phyloP scores from a whole-genome alignment of 2,797 vertebrate species.

The Gymnothorax javanicus region DNA sequence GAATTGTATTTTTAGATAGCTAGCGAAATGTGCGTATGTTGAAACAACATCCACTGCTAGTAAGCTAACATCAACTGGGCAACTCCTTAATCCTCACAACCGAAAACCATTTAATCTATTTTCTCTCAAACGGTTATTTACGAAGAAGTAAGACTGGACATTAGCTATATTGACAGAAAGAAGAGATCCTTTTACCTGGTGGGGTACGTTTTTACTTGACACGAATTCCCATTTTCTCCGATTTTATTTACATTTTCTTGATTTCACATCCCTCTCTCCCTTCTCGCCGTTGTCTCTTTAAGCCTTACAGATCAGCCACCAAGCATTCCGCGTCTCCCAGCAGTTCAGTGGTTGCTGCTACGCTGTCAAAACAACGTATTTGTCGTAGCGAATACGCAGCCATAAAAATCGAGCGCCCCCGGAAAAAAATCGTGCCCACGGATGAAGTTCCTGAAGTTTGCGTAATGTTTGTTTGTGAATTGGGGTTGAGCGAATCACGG shows the following conservation, averaged over 20 bases:
- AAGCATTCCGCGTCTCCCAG: slow-evolving; percentile 27
- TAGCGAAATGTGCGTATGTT: neutral
- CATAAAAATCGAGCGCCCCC: slow-evolving; percentile 38
- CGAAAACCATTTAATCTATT: slow-evolving; percentile 39
- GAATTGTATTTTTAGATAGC: slow-evolving; percentile 17
- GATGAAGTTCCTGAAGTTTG: slow-evolving; percentile 23
- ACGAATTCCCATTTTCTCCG: slow-evolving; percentile 35
- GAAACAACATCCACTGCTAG: slow-evolving; percentile 20
- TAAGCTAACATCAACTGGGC: slow-evolving; percentile 45
- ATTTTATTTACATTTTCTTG: slow-evolving; percentile 45
- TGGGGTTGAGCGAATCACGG: neutral
- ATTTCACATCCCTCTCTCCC: slow-evolving; percentile 49
- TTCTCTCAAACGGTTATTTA: slow-evolving; percentile 20
- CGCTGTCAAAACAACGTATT: slow-evolving; percentile 34
- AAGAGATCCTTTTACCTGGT: slow-evolving; percentile 46
- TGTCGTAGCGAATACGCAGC: slow-evolving; percentile 40
- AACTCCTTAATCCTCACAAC: slow-evolving; percentile 57
- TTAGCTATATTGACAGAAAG: neutral
- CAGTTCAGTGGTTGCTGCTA: slow-evolving; percentile 37
- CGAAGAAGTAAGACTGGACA: neutral
- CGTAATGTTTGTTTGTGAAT: neutral
- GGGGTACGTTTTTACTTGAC: slow-evolving; percentile 29
- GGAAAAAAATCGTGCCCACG: slow-evolving; percentile 38
- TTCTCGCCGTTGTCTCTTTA: slow-evolving; percentile 54
- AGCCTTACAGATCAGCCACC: slow-evolving; percentile 44